Evolutionary conservation across 2,113 vertebrate species (phyloP).

Genomic region (Lepus europaeus): DNA sequence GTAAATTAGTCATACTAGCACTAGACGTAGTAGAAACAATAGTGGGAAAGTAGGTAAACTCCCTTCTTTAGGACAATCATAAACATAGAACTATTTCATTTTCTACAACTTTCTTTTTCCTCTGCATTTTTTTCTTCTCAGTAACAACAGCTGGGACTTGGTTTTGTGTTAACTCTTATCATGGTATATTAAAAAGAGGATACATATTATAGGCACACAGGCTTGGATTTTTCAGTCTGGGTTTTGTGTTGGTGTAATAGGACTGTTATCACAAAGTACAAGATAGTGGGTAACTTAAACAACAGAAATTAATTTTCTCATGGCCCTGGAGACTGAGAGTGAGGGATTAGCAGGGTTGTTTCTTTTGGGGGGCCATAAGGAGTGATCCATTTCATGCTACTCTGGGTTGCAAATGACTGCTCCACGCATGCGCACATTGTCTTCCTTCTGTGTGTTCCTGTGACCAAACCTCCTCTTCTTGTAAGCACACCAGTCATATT

Average conservation of each 20-base stretch:
- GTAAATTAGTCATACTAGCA: not conserved
- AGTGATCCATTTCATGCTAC: no score
- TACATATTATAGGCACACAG: not conserved
- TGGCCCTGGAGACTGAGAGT: not conserved
- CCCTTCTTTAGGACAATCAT: not conserved
- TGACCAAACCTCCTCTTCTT: not conserved
- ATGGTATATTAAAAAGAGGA: not conserved
- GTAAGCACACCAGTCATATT: not conserved
- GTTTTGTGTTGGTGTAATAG: not conserved
- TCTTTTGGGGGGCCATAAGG: not conserved
- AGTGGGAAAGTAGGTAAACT: not conserved
- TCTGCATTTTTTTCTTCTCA: slow-evolving; percentile 36
- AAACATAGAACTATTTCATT: not conserved
- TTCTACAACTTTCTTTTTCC: not conserved
- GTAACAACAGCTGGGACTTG: not conserved
- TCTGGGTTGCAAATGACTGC: not conserved
- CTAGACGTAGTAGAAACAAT: not conserved
- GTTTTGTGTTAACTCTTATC: not conserved
- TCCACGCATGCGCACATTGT: not conserved
- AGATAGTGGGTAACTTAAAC: not conserved
- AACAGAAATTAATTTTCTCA: not conserved
- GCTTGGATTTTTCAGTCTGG: slow-evolving; percentile 17
- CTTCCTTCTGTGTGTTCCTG: not conserved
- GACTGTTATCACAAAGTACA: not conserved
- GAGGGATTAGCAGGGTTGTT: not conserved